Evolutionary conservation across 2,113 vertebrate species (phyloP).

Genomic region (Conger conger): DNA sequence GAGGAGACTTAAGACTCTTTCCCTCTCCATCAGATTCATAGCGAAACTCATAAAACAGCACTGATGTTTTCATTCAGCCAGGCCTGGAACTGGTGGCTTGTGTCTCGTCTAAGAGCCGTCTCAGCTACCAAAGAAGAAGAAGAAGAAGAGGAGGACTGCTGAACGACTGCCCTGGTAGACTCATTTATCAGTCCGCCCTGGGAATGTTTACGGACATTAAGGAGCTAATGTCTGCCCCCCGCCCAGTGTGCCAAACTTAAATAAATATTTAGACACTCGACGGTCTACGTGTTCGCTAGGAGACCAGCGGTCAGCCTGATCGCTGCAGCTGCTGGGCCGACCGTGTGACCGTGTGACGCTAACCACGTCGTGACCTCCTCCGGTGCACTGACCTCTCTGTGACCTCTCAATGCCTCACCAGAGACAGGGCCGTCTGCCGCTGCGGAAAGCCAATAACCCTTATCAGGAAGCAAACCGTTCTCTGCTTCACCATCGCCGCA

Average conservation of each 20-base stretch:
- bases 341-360: background rate
- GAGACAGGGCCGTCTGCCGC: background rate
- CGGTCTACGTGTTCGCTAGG: conserved; percentile 48
- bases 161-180: conserved; percentile 48
- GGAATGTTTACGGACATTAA: conserved; percentile 69
- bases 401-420: background rate
- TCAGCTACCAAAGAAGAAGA: background rate
- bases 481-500: background rate
- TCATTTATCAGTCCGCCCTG: conserved; percentile 56
- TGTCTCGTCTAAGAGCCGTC: conserved; percentile 17
- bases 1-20: conserved; percentile 8
- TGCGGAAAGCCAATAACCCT: background rate
- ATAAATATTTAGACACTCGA: conserved; percentile 68
- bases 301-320: conserved; percentile 29
- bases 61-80: conserved; percentile 36
- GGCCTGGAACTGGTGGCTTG: conserved; percentile 27
- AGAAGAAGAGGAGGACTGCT: conserved; percentile 36
- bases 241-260: conserved; percentile 57
- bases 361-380: background rate
- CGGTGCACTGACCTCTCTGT: background rate
- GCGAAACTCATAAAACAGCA: conserved; percentile 38
- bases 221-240: conserved; percentile 60
- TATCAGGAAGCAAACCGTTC: background rate
- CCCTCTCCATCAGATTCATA: conserved; percentile 36
- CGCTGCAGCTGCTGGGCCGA: background rate